Evolutionary conservation across 1,140 invertebrate genomes (phyloP), one percentile per base, ranked within the genome.

Genomic region (Lineus longissimus): DNA sequence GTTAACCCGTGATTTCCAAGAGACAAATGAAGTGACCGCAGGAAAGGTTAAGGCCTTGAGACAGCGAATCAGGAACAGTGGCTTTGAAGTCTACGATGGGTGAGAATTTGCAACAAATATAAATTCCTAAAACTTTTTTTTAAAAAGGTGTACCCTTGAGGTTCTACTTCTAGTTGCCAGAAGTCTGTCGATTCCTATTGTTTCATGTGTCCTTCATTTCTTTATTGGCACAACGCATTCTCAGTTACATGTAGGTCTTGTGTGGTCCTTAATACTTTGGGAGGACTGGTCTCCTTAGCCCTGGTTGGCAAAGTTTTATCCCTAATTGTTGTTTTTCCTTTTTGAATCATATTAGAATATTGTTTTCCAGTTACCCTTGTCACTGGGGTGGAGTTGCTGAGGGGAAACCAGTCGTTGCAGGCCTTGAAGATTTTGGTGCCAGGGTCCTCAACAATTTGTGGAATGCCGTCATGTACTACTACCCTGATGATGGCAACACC

Each of bases 321-420:
- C n/a, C n/a, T n/a, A n/a, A n/a, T n/a, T n/a, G n/a, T n/a, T n/a
- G n/a, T n/a, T n/a, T n/a, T n/a, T n/a, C n/a, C n/a, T n/a, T n/a
- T n/a, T n/a, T n/a, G n/a, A n/a, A n/a, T n/a, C n/a, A n/a, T 36
- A 36, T 36, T 36, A 36, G 6, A 36, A 36, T 36, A 4, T 19
- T n/a, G 11, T 65, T 22, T 69, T 72, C n/a, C 60, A 83, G 82
- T 23, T 84, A 84, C 70, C 76, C 79, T 0, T 81, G 79, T 70
- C 54, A 64, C 1, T 84, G 79, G 77, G 80, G 76, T 56, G 81
- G 81, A 17, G 66, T 74, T n/a, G 72, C 75, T 7, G 75, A 79
- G 47, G 73, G 65, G 0, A 78, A 78, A 62, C 76, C 81, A 7
- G 67, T 82, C 47, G 73, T 80, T 11, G 65, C 70, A 11, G 76